Percentiles rank a stretch among this genome's conserved stretches.
These are phyloP conservation scores for Actinia equina DNA, from an alignment of 64 coral and sea anemone species.

Conservation along the genomic window DNA sequence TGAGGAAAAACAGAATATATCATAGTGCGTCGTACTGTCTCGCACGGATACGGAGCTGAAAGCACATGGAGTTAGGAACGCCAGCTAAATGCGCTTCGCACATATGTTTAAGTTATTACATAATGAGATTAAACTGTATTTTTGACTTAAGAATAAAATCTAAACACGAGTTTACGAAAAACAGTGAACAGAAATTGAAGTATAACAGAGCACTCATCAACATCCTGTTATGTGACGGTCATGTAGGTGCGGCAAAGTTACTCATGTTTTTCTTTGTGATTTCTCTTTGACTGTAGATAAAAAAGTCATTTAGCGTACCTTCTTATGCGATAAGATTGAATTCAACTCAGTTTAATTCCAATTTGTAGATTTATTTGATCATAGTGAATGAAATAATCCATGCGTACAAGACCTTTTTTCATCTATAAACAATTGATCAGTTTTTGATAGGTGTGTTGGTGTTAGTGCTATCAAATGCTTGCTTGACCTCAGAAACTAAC, in stretches of 20 bases:
- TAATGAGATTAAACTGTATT: neutral
- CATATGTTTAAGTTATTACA: neutral
- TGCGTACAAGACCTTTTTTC: neutral
- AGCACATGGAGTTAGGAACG: neutral
- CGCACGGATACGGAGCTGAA: neutral
- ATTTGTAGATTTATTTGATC: neutral
- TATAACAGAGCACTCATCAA: neutral
- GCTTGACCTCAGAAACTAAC: conserved; percentile 8
- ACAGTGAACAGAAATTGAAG: neutral
- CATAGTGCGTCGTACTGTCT: neutral
- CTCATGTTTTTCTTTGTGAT: neutral
- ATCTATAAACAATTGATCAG: conserved; percentile 13
- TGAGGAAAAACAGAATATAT: neutral
- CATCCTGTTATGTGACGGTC: neutral
- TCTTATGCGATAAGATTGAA: neutral
- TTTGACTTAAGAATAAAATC: neutral
- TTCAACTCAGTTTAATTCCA: neutral
- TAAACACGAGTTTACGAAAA: neutral
- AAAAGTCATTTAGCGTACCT: neutral
- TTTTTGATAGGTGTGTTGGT: neutral
- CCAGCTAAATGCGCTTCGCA: neutral
- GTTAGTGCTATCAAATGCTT: neutral
- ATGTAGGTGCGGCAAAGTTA: neutral
- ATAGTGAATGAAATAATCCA: conserved; percentile 11
- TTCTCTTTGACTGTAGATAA: neutral